A percentile compares a stretch with the other conserved stretches of the same genome.
Evolutionary conservation across 2,797 vertebrate species (phyloP).

Genomic region (Rallus crepitans): DNA sequence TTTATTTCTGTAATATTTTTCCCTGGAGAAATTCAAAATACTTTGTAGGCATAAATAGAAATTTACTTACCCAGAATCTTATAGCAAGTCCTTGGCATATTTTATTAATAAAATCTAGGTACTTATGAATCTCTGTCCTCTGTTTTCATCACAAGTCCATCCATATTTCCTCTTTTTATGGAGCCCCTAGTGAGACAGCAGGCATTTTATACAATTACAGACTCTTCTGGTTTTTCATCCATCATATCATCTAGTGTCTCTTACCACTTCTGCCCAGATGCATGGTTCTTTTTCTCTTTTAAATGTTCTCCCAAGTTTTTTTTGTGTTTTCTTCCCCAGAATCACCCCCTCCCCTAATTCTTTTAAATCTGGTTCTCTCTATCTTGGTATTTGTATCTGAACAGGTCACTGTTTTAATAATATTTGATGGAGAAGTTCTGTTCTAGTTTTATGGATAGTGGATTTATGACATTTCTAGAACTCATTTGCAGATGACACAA

Average conservation of each 20-base stretch:
- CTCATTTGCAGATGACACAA: background rate
- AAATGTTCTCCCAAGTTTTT: background rate
- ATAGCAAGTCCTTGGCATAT: background rate
- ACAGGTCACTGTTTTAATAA: background rate
- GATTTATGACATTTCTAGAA: conserved; percentile 18
- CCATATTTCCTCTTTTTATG: background rate
- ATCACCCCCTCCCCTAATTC: background rate
- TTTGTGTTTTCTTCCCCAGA: background rate
- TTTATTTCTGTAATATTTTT: background rate
- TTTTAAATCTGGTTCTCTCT: background rate
- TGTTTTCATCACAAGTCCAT: background rate
- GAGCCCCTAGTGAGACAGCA: background rate
- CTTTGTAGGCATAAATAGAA: background rate
- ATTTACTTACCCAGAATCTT: background rate
- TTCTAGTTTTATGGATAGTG: background rate
- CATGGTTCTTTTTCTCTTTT: background rate
- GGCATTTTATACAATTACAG: background rate
- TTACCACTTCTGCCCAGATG: background rate
- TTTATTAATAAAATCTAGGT: conserved; percentile 1
- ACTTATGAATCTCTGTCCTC: background rate
- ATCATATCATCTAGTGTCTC: background rate
- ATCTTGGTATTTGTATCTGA: background rate
- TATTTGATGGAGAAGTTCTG: background rate
- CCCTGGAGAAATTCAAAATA: background rate
- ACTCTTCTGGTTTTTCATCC: background rate